These are phyloP conservation scores for Pharmacophagus antenor DNA, from an alignment of 2,888 invertebrate species.

Conservation along the genomic window DNA sequence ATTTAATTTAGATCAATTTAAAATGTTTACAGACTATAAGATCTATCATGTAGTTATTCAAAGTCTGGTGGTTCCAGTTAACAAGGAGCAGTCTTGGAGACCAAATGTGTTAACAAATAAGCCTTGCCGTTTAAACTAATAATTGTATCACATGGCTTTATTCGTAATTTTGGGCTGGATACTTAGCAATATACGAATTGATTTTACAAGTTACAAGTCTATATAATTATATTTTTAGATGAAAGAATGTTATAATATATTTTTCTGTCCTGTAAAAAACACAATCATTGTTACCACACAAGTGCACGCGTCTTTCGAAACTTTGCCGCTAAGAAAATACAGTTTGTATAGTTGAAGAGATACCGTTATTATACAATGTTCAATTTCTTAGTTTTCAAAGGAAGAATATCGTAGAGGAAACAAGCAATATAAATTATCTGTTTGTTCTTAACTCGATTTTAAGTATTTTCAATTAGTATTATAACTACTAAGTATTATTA, in stretches of 20 bases:
- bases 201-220: no score
- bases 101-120: no score
- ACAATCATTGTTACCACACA: conserved; percentile 8
- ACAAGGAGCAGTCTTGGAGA: no score
- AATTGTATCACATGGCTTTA: no score
- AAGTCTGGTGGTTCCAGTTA: no score
- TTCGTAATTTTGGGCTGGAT: no score
- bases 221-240: neutral
- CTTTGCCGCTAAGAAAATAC: conserved; percentile 30
- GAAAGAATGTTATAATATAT: neutral
- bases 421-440: conserved; percentile 1
- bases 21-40: no score
- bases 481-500: neutral
- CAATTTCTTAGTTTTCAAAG: conserved; percentile 23
- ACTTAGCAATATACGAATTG: no score
- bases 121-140: no score
- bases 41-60: no score
- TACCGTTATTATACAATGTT: conserved; percentile 31
- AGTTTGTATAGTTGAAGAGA: conserved; percentile 28
- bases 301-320: conserved; percentile 23
- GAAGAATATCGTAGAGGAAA: conserved; percentile 19
- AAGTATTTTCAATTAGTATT: neutral
- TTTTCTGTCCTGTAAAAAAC: neutral
- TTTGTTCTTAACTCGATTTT: neutral
- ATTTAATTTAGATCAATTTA: no score